Evolutionary conservation across 2,797 vertebrate species (phyloP).

Genomic region (Phalloptychus januarius): DNA sequence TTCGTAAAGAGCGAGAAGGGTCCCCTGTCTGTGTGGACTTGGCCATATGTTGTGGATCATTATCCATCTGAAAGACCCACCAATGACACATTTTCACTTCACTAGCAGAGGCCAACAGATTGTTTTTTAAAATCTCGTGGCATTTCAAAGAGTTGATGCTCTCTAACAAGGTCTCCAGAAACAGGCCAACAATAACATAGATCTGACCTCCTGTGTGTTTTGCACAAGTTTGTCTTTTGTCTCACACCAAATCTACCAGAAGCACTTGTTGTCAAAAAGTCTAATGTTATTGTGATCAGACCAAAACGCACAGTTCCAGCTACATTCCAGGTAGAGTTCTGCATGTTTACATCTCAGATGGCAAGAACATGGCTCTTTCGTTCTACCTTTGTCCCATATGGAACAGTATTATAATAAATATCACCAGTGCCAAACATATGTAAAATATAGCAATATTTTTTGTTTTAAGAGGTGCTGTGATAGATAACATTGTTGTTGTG

Average conservation of each 20-base stretch:
- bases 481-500: neutral
- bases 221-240: neutral
- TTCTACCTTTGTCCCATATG: neutral
- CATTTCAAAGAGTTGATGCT: neutral
- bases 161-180: neutral
- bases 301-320: neutral
- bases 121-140: neutral
- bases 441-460: neutral
- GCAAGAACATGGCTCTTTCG: neutral
- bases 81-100: neutral
- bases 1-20: neutral
- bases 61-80: neutral
- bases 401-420: neutral
- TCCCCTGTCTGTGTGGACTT: neutral
- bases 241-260: neutral
- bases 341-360: neutral
- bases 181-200: neutral
- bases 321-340: neutral
- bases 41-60: neutral
- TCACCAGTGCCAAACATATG: neutral
- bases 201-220: neutral
- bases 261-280: neutral
- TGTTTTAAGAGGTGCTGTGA: neutral
- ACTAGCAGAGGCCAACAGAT: neutral
- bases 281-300: neutral